phyloP scores from a whole-genome alignment of 2,113 vertebrate genomes.

The Myotis brandtii region DNA sequence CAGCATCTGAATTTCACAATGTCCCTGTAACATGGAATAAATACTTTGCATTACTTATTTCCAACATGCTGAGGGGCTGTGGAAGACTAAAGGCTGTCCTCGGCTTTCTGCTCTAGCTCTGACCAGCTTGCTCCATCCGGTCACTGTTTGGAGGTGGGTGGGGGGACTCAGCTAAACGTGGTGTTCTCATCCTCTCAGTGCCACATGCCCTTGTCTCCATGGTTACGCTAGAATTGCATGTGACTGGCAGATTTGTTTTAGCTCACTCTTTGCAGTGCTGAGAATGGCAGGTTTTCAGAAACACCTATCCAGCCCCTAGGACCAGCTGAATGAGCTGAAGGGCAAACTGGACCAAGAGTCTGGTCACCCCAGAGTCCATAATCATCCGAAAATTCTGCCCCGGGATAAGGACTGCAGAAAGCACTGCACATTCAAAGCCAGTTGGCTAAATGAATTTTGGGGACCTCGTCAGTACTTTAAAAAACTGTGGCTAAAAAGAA shows the following conservation, averaged over 20 bases:
- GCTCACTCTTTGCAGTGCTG: background rate
- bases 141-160: background rate
- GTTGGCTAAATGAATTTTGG: background rate
- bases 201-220: background rate
- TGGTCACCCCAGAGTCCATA: background rate
- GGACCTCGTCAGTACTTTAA: background rate
- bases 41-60: conserved; percentile 73
- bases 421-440: background rate
- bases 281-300: conserved; percentile 55
- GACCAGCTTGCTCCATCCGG: conserved; percentile 15
- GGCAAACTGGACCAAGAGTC: background rate
- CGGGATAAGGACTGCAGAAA: background rate
- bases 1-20: conserved; percentile 68
- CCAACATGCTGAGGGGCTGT: conserved; percentile 39
- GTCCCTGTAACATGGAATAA: conserved; percentile 67
- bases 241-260: conserved; percentile 53
- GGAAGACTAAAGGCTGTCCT: conserved; percentile 53
- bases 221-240: background rate
- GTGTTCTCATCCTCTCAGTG: conserved; percentile 7
- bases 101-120: conserved; percentile 15
- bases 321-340: conserved; percentile 6
- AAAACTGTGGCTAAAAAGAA: conserved; percentile 37
- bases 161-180: background rate
- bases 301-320: background rate
- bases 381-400: background rate